Base-by-base conservation (phyloP, 2,113 vertebrate species). In the Felis chaus region DNA sequence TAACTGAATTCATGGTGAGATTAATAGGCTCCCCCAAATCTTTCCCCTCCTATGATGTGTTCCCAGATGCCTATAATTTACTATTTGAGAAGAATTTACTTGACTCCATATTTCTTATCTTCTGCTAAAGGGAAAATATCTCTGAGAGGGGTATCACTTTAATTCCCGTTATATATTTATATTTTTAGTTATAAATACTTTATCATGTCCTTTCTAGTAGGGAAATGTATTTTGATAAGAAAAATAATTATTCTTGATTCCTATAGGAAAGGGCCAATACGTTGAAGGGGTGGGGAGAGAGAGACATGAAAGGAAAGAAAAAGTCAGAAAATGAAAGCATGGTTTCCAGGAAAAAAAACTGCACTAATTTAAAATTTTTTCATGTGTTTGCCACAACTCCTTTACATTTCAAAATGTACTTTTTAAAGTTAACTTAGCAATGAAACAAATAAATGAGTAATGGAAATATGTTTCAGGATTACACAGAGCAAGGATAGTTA, bases 371-470 rank as follows among this genome's bases (percentile, higher is more conserved):
- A 36, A 36, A 36, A 36, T 45, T 87, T 74, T 61, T 68, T 21
- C 15, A 19, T 78, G 21, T 76, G 2, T 85, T 92, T 89, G 65
- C 27, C 50, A 96, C 61, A 94, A 68, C 61, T 73, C 11, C 2
- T 92, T 21, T 73, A 23, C 15, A 68, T 80, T 85, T 85, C 55
- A 94, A 94, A 84, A 66, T 89, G 39, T 41, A n/a, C 48, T 74
- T 95, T 74, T 84, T 57, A 41, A 94, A 23, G 18, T 83, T 94
- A 85, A 25, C 15, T 85, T 94, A 95, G n/a, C 16, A 85, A 78
- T 80, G 8, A 88, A 73, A 53, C 39, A 96, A 57, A 81, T 61
- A 93, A 80, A 79, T 71, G 3, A 57, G 36, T 50, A 81, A 63
- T 93, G 27, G 53, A 91, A 74, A 69, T 88, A 74, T 65, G n/a